phyloP scores from a whole-genome alignment of 2,888 invertebrate species.

The Chrysotoxum bicinctum region DNA sequence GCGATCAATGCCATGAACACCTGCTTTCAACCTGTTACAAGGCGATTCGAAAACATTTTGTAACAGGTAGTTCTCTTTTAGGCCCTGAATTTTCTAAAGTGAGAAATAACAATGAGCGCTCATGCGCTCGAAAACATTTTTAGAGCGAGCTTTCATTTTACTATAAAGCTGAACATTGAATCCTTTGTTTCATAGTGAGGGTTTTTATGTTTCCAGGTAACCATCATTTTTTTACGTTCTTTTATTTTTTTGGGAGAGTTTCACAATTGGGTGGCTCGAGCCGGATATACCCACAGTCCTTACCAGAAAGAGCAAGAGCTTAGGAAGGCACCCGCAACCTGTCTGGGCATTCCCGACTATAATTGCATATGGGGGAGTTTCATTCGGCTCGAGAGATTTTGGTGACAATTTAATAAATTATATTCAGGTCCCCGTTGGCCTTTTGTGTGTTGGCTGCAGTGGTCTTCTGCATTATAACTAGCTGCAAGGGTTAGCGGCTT shows the following conservation, averaged over 20 bases:
- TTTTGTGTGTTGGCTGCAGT: slow-evolving; percentile 14
- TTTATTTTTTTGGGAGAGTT: slow-evolving; percentile 13
- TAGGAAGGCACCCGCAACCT: slow-evolving; percentile 43
- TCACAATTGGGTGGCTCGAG: slow-evolving; percentile 15
- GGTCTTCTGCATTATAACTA: slow-evolving; percentile 14
- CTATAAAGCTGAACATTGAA: slow-evolving; percentile 16
- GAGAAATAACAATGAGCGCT: neutral
- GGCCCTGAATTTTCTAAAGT: neutral
- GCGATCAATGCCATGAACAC: slow-evolving; percentile 72
- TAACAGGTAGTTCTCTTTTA: slow-evolving; percentile 64
- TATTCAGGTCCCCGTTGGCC: slow-evolving; percentile 47
- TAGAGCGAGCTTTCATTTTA: slow-evolving; percentile 41
- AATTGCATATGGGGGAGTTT: neutral
- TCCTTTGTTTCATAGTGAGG: neutral
- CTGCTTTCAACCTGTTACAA: slow-evolving; percentile 72
- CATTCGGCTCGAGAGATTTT: slow-evolving; percentile 6
- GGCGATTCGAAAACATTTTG: slow-evolving; percentile 37
- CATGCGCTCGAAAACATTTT: neutral
- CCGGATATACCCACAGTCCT: slow-evolving; percentile 10
- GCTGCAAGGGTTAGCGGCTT: slow-evolving; percentile 45
- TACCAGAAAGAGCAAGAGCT: slow-evolving; percentile 22
- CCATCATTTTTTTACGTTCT: neutral
- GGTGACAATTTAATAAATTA: slow-evolving; percentile 55
- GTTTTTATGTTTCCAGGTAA: slow-evolving; percentile 26
- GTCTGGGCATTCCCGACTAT: slow-evolving; percentile 28